Conservation (phyloP, 2,113 vertebrate species). For the Eubucco bourcierii region DNA sequence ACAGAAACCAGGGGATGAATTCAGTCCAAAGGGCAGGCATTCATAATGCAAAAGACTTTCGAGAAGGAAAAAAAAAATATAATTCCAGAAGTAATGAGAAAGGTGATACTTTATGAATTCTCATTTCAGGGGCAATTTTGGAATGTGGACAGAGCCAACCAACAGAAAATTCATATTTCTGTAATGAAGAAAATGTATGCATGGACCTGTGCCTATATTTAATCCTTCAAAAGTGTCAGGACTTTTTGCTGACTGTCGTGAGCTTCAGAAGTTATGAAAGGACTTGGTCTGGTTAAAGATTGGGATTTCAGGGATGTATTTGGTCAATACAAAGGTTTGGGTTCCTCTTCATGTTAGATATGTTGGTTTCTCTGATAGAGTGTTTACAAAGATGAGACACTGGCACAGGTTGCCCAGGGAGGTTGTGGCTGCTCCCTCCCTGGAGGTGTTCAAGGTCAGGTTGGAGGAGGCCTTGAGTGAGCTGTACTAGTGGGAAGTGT, state of each 20-base stretch:
- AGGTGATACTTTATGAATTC: not conserved
- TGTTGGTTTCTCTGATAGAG: not conserved
- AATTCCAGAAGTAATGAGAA: not conserved
- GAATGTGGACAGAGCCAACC: not conserved
- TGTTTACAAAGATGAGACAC: not conserved
- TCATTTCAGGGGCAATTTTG: not conserved
- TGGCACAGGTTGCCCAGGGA: too few relatives aligned
- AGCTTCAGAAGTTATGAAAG: not conserved
- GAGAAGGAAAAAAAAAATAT: not conserved
- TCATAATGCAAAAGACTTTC: slow-evolving; percentile 26
- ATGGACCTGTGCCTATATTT: not conserved
- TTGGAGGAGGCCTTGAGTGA: too few relatives aligned
- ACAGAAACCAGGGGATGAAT: not conserved
- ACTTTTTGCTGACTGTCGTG: not conserved
- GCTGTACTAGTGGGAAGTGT: too few relatives aligned
- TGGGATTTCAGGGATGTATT: not conserved
- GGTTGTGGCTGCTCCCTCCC: too few relatives aligned
- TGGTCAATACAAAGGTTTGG: not conserved
- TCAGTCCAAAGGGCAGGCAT: slow-evolving; percentile 18
- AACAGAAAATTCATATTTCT: not conserved
- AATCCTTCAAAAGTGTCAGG: not conserved
- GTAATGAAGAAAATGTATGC: not conserved
- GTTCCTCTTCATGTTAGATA: not conserved
- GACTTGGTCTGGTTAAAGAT: not conserved
- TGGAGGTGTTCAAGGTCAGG: too few relatives aligned